phyloP scores from a whole-genome alignment of 1,140 invertebrate species.

The Lasioglossum baleicum region DNA sequence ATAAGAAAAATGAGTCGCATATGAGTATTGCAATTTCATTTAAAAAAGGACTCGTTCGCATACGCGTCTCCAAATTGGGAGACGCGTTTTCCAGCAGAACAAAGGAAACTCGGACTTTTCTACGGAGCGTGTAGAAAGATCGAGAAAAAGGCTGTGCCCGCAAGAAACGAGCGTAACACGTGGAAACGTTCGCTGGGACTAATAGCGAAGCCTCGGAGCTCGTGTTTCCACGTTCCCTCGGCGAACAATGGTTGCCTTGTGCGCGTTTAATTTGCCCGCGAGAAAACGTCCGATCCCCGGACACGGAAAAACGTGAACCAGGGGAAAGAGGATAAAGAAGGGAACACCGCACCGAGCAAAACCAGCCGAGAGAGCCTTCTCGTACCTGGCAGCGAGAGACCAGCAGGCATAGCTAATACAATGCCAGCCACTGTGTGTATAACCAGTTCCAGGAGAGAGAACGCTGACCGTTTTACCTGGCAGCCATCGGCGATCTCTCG shows the following conservation, averaged over 20 bases:
- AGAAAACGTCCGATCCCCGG: not conserved
- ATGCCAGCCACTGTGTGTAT: not conserved
- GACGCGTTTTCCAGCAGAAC: no score
- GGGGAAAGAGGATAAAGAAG: not conserved
- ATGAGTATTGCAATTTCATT: no score
- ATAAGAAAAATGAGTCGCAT: no score
- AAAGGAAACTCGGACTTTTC: no score
- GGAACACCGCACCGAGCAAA: not conserved
- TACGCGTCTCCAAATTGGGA: no score
- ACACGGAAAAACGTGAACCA: not conserved
- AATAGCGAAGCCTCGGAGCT: not conserved
- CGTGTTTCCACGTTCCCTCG: not conserved
- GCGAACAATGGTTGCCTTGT: conserved; percentile 3
- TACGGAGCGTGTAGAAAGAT: no score
- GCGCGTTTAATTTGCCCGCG: not conserved
- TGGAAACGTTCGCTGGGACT: not conserved
- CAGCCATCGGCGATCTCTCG: not conserved
- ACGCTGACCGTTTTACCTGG: conserved; percentile 15
- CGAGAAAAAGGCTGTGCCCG: no score
- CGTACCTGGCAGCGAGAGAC: not conserved
- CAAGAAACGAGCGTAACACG: not conserved
- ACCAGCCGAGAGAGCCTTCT: no score
- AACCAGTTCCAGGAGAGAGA: conserved; percentile 23
- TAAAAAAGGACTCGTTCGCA: no score
- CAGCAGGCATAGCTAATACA: not conserved